Conservation (phyloP, 2,888 invertebrate species). For the Tenthredo scrophulariae region DNA sequence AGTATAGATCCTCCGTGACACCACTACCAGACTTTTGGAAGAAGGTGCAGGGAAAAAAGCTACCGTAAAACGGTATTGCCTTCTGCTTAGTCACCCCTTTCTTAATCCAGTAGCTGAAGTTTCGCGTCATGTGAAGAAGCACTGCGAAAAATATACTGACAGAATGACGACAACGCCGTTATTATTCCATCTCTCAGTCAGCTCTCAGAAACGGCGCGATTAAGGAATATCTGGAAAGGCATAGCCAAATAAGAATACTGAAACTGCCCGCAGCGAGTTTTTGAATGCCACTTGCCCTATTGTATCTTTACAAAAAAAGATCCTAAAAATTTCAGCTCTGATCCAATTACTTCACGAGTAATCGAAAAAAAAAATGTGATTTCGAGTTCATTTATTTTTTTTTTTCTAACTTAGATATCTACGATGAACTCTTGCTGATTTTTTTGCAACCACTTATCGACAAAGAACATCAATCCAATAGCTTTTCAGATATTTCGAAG, state of each 20-base stretch:
- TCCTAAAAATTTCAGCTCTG: background rate
- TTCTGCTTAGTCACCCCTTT: slow-evolving; percentile 53
- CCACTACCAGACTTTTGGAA: slow-evolving; percentile 77
- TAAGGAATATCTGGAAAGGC: background rate
- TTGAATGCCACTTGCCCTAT: background rate
- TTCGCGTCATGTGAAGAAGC: slow-evolving; percentile 55
- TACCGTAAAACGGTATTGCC: slow-evolving; percentile 80
- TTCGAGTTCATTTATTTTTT: background rate
- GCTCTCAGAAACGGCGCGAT: background rate
- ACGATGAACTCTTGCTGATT: background rate
- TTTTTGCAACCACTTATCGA: background rate
- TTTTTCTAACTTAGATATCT: background rate
- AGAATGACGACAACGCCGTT: slow-evolving; percentile 62
- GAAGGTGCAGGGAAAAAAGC: slow-evolving; percentile 78
- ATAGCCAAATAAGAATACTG: background rate
- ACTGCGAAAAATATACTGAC: background rate
- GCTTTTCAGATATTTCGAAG: background rate
- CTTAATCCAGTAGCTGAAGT: slow-evolving; percentile 57
- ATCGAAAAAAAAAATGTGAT: background rate
- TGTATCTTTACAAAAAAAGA: background rate
- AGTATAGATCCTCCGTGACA: slow-evolving; percentile 77
- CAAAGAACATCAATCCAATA: background rate
- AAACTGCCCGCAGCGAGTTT: background rate
- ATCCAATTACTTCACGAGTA: background rate
- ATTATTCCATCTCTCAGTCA: slow-evolving; percentile 63